Evolutionary conservation across 2,888 invertebrate genomes (phyloP).

Genomic region (Lysandra bellargus): DNA sequence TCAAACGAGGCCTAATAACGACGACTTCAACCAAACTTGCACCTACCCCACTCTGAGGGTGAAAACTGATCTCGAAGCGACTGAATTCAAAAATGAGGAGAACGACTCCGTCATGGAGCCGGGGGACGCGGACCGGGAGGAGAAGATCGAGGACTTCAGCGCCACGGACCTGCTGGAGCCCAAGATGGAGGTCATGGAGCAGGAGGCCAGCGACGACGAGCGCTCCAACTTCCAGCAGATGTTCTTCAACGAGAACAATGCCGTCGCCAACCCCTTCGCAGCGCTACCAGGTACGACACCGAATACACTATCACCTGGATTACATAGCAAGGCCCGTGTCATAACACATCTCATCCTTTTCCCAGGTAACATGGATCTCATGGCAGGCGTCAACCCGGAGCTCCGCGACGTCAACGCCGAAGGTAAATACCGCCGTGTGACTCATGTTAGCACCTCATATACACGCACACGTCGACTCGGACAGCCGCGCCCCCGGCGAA

Average conservation of each 20-base stretch:
- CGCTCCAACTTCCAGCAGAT: slow-evolving; percentile 68
- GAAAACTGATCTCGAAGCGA: slow-evolving; percentile 79
- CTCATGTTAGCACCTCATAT: slow-evolving; percentile 66
- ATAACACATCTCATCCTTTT: not conserved
- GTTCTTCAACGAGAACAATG: slow-evolving; percentile 70
- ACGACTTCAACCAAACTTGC: slow-evolving; percentile 76
- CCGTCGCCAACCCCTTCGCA: slow-evolving; percentile 75
- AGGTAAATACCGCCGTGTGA: slow-evolving; percentile 61
- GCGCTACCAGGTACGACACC: slow-evolving; percentile 61
- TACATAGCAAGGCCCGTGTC: not conserved
- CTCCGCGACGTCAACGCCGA: slow-evolving; percentile 72
- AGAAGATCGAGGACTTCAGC: slow-evolving; percentile 70
- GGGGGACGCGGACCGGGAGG: slow-evolving; percentile 66
- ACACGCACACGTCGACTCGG: slow-evolving; percentile 78
- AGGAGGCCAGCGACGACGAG: slow-evolving; percentile 85
- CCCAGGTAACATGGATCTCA: slow-evolving; percentile 76
- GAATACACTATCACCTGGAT: not conserved
- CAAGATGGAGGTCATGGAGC: slow-evolving; percentile 87
- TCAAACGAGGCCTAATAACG: slow-evolving; percentile 80
- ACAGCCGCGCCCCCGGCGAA: slow-evolving; percentile 81
- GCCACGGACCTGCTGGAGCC: slow-evolving; percentile 80
- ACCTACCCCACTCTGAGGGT: slow-evolving; percentile 75
- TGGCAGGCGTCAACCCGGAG: slow-evolving; percentile 68
- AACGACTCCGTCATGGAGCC: slow-evolving; percentile 73
- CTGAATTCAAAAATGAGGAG: slow-evolving; percentile 76